Conservation (phyloP, 2,113 vertebrate genomes). For the Cromileptes altivelis region DNA sequence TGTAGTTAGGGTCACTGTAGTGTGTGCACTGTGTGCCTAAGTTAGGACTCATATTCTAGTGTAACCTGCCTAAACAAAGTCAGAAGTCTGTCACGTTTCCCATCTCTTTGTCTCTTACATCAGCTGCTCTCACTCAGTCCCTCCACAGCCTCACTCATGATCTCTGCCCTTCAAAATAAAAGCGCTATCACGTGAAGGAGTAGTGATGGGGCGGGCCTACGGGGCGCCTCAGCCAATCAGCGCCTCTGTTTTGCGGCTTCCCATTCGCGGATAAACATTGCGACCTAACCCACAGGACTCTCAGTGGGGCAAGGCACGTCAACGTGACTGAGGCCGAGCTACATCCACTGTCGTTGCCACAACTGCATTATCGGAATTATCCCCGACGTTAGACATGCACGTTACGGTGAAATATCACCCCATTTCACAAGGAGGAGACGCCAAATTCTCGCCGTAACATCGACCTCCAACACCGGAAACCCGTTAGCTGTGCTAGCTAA, state of each 20-base stretch:
- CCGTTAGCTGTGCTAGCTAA: conserved; percentile 57
- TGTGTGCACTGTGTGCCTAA: too few species aligned
- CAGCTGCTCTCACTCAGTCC: background rate
- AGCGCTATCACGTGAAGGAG: conserved; percentile 77
- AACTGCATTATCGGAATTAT: background rate
- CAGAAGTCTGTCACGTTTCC: background rate
- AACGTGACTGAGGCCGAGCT: conserved; percentile 34
- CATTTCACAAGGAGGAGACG: background rate
- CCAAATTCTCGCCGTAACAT: conserved; percentile 7
- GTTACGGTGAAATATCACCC: background rate
- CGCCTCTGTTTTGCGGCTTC: conserved; percentile 79
- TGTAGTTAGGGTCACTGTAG: too few species aligned
- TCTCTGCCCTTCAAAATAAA: conserved; percentile 54
- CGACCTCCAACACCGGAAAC: conserved; percentile 38
- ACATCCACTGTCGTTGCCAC: background rate
- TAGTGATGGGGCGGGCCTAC: conserved; percentile 52
- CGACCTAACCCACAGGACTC: conserved; percentile 22
- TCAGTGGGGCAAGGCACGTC: conserved; percentile 26
- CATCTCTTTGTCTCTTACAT: background rate
- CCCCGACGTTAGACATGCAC: background rate
- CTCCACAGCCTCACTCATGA: background rate
- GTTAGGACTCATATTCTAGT: too few species aligned
- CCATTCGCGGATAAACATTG: conserved; percentile 80
- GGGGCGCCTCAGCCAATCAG: conserved; percentile 78
- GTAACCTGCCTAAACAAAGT: background rate